phyloP scores from a whole-genome alignment of 2,797 vertebrate genomes.

The Sebastes wilsoni region DNA sequence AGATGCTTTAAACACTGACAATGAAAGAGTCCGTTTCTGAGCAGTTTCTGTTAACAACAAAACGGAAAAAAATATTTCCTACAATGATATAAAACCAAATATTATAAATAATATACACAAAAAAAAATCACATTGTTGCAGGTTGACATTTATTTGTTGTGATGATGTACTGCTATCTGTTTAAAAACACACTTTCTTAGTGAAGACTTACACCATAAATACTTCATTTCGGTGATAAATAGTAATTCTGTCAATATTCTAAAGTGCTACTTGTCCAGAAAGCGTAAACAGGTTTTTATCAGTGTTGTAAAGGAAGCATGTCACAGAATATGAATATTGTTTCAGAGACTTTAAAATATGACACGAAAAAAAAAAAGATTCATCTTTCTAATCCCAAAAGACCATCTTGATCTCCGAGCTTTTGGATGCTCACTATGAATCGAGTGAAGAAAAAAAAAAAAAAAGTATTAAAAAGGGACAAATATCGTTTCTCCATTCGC shows the following conservation, averaged over 20 bases:
- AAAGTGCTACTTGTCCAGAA: slow-evolving; percentile 37
- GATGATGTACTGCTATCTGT: neutral
- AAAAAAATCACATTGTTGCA: neutral
- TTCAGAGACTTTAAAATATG: slow-evolving; percentile 78
- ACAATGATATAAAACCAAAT: neutral
- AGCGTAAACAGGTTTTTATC: slow-evolving; percentile 55
- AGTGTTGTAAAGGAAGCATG: slow-evolving; percentile 55
- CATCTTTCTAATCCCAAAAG: slow-evolving; percentile 84
- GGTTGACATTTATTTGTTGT: neutral
- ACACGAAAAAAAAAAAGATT: slow-evolving; percentile 73
- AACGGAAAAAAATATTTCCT: neutral
- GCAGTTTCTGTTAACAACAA: neutral
- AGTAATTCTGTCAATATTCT: slow-evolving; percentile 25
- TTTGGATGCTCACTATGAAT: slow-evolving; percentile 78
- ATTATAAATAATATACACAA: neutral
- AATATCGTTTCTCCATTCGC: slow-evolving; percentile 89
- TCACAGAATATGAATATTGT: slow-evolving; percentile 79
- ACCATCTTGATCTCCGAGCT: slow-evolving; percentile 83
- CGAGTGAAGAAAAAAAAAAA: slow-evolving; percentile 38
- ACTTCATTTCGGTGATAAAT: slow-evolving; percentile 34
- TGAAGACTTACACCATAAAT: neutral
- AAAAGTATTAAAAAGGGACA: slow-evolving; percentile 79
- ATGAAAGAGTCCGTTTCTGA: neutral
- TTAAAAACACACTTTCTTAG: neutral
- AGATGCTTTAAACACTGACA: neutral